phyloP scores from a whole-genome alignment of 2,888 invertebrate genomes.

The Oscheius onirici region DNA sequence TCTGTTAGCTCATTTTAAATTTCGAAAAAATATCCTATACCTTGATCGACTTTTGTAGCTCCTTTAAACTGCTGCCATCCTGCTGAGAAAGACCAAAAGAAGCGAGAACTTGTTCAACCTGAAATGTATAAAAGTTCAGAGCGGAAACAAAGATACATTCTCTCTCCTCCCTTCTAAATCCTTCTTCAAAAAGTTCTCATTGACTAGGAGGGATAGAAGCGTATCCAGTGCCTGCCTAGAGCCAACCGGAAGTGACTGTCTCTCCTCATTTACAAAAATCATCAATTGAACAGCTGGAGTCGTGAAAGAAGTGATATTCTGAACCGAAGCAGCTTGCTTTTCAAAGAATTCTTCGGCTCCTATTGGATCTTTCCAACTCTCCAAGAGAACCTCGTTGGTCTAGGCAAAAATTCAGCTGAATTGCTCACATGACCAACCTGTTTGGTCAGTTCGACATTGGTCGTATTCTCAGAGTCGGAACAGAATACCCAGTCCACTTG shows the following conservation, averaged over 20 bases:
- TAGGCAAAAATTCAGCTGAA: not conserved
- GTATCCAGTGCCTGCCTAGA: constrained; percentile 16
- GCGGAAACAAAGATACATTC: not conserved
- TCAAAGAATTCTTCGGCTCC: not conserved
- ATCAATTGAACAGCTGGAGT: constrained; percentile 3
- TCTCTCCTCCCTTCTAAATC: not conserved
- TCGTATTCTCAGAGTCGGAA: not conserved
- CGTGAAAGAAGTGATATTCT: not conserved
- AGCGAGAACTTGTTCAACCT: not conserved
- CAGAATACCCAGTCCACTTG: constrained; percentile 6
- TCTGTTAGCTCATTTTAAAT: no score
- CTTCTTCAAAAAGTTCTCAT: constrained; percentile 7
- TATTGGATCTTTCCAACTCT: constrained; percentile 19
- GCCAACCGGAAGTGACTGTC: not conserved
- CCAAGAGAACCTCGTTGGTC: constrained; percentile 10
- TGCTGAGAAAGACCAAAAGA: not conserved
- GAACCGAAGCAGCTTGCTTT: not conserved
- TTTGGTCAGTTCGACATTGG: not conserved
- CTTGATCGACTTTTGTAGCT: no score
- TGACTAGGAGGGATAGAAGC: not conserved
- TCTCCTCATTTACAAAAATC: constrained; percentile 7
- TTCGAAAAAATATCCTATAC: no score
- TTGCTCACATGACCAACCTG: not conserved
- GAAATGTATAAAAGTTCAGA: not conserved
- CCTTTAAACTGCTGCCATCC: not conserved